Evolutionary conservation across 2,888 invertebrate species (phyloP).

Genomic region (Chymomyza amoena): DNA sequence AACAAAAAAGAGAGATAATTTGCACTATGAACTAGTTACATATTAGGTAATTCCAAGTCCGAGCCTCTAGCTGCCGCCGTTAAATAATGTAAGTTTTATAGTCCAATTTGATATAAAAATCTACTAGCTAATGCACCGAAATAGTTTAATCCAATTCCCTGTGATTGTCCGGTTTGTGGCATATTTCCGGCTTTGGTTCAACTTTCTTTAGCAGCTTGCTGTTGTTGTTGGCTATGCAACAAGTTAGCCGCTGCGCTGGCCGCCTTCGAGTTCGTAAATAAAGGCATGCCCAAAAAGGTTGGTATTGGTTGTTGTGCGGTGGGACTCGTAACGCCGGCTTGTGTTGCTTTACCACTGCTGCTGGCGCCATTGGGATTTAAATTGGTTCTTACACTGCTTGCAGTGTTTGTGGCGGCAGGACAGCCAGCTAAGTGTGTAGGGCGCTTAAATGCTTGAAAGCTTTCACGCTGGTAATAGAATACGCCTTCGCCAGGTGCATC

Average conservation of each 20-base stretch:
- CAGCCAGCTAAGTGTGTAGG: conserved; percentile 60
- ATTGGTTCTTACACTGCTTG: conserved; percentile 20
- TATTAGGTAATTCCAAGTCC: conserved; percentile 29
- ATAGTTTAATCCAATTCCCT: conserved; percentile 39
- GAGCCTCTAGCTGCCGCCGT: conserved; percentile 47
- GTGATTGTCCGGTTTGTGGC: conserved; percentile 13
- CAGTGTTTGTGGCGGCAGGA: conserved; percentile 19
- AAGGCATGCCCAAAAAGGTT: conserved; percentile 90
- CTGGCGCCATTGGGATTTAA: conserved; percentile 50
- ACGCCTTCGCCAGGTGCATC: conserved; percentile 88
- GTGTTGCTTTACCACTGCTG: conserved; percentile 40
- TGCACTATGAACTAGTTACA: conserved; percentile 16
- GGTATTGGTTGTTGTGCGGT: conserved; percentile 75
- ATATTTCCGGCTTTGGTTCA: conserved; percentile 32
- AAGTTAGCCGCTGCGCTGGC: conserved; percentile 39
- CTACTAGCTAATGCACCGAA: conserved; percentile 38
- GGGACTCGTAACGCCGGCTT: background rate
- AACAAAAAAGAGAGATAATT: background rate
- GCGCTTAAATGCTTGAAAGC: conserved; percentile 69
- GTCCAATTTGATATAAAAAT: conserved; percentile 13
- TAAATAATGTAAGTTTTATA: conserved; percentile 50
- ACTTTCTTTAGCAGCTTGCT: conserved; percentile 37
- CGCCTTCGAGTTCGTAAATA: conserved; percentile 79
- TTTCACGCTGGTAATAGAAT: conserved; percentile 85
- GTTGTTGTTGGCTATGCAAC: conserved; percentile 41